These are phyloP conservation scores for Poeciliopsis prolifica DNA, from an alignment of 2,113 vertebrate genomes.

Conservation along the genomic window DNA sequence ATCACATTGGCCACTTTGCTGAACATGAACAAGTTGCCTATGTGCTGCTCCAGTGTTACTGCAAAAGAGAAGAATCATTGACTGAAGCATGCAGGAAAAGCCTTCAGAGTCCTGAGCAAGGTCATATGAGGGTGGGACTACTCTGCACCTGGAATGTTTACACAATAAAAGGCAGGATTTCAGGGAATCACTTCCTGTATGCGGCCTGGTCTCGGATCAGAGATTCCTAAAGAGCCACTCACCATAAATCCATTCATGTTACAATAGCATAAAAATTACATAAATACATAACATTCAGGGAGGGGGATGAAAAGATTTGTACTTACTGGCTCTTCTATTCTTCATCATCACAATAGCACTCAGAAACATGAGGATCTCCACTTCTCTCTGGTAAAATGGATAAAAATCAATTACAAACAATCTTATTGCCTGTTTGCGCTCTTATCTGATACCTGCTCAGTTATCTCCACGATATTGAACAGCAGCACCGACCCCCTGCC, in stretches of 20 bases:
- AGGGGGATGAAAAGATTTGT: background rate
- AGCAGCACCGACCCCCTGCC: background rate
- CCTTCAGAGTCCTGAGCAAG: slow-evolving; percentile 37
- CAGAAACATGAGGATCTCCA: slow-evolving; percentile 98
- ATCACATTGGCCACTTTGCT: slow-evolving; percentile 95
- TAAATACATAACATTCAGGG: background rate
- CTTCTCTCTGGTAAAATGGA: slow-evolving; percentile 82
- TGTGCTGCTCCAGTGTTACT: slow-evolving; percentile 92
- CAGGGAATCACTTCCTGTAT: slow-evolving; percentile 21
- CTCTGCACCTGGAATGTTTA: slow-evolving; percentile 42
- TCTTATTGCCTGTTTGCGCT: background rate
- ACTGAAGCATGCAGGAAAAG: background rate
- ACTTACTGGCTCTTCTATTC: slow-evolving; percentile 95
- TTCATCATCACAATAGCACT: slow-evolving; percentile 99
- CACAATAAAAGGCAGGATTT: slow-evolving; percentile 41
- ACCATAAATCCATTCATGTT: background rate
- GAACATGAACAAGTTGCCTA: slow-evolving; percentile 96
- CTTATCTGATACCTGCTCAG: background rate
- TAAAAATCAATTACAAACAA: background rate
- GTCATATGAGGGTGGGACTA: slow-evolving; percentile 37
- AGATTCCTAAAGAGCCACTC: background rate
- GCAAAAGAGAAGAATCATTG: slow-evolving; percentile 19
- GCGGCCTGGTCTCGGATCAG: background rate
- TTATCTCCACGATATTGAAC: slow-evolving; percentile 28
- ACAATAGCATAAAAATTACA: background rate